These are phyloP conservation scores for Athrips mouffetella DNA, from an alignment of 2,888 invertebrate genomes.

Conservation along the genomic window DNA sequence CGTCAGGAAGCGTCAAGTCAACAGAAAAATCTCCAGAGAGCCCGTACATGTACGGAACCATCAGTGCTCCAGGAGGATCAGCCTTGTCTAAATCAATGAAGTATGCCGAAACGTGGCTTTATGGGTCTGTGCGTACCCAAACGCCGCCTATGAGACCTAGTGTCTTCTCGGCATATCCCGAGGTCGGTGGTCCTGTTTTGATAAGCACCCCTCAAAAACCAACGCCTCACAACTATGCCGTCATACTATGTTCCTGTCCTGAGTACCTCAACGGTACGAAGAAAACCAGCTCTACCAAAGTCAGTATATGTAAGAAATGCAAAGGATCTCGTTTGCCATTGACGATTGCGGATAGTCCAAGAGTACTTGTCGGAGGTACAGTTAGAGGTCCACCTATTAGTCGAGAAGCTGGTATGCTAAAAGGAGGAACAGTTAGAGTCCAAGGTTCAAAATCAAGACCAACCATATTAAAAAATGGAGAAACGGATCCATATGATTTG, in stretches of 20 bases:
- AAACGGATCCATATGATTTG: conserved; percentile 87
- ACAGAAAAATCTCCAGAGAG: conserved; percentile 70
- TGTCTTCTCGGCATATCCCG: conserved; percentile 70
- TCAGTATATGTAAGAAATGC: conserved; percentile 89
- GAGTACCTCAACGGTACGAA: conserved; percentile 89
- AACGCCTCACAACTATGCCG: conserved; percentile 81
- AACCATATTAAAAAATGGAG: conserved; percentile 80
- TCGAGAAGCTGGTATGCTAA: conserved; percentile 65
- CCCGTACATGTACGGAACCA: conserved; percentile 70
- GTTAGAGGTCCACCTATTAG: conserved; percentile 75
- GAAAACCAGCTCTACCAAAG: conserved; percentile 84
- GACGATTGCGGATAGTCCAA: conserved; percentile 79
- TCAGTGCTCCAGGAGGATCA: conserved; percentile 81
- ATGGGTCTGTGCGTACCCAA: conserved; percentile 84
- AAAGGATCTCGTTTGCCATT: conserved; percentile 88
- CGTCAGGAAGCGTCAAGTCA: conserved; percentile 65
- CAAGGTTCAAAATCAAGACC: conserved; percentile 80
- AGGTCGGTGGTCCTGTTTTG: conserved; percentile 66
- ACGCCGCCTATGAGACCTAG: conserved; percentile 67
- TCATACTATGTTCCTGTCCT: conserved; percentile 88
- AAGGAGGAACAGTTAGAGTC: conserved; percentile 82
- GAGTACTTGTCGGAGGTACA: conserved; percentile 78
- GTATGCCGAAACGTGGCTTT: conserved; percentile 91
- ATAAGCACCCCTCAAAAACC: conserved; percentile 77
- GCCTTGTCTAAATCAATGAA: conserved; percentile 90